Conservation (phyloP, 2,888 invertebrate species). For the Macropis europaea region DNA sequence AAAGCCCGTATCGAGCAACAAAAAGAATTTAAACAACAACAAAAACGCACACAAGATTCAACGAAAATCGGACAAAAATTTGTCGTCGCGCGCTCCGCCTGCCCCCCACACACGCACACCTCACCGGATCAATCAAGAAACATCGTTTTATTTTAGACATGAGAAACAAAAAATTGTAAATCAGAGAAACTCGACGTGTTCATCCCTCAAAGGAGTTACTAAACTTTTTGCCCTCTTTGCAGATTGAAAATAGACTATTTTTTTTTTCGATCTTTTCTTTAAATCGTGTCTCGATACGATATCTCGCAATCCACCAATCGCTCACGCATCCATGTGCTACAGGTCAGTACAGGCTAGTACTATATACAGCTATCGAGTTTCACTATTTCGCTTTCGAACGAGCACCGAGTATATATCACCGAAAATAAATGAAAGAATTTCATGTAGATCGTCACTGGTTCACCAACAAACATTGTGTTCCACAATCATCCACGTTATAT, state of each 20-base stretch:
- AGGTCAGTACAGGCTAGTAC: conserved; percentile 80
- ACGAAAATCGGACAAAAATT: conserved; percentile 9
- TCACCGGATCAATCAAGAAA: conserved; percentile 64
- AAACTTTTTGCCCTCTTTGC: conserved; percentile 46
- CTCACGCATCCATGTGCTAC: conserved; percentile 80
- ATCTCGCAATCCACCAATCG: conserved; percentile 77
- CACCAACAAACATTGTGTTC: conserved; percentile 47
- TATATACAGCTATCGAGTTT: conserved; percentile 74
- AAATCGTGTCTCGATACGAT: conserved; percentile 61
- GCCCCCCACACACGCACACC: conserved; percentile 76
- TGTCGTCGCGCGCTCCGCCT: conserved; percentile 52
- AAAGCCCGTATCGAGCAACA: conserved; percentile 61
- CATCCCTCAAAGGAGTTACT: conserved; percentile 47
- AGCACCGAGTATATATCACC: not conserved
- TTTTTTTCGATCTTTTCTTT: conserved; percentile 31
- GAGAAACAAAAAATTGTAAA: conserved; percentile 53
- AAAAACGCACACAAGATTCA: conserved; percentile 21
- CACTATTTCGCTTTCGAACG: conserved; percentile 3
- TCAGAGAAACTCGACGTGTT: conserved; percentile 64
- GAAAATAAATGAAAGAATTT: not conserved
- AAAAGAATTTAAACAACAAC: conserved; percentile 35
- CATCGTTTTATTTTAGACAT: conserved; percentile 37
- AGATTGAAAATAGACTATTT: conserved; percentile 30
- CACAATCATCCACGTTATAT: conserved; percentile 20
- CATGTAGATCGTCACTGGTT: not conserved